These are phyloP conservation scores for Myotis yumanensis DNA, from an alignment of 2,113 vertebrate species.

Conservation along the genomic window DNA sequence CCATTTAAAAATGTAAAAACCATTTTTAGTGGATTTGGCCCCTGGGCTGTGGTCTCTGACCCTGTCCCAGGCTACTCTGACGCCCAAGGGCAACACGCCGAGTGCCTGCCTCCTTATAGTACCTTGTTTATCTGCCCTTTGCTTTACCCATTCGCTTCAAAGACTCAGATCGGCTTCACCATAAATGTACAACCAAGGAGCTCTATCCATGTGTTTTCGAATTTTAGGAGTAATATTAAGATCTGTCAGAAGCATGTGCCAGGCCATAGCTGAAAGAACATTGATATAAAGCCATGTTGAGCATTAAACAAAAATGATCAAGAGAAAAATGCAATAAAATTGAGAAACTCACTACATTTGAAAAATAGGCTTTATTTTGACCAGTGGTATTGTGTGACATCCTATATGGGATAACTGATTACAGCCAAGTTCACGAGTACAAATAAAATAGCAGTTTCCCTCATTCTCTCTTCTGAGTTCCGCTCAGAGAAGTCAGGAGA, in stretches of 20 bases:
- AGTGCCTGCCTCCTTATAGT: too few relatives aligned
- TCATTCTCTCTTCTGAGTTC: slow-evolving; percentile 51
- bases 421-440: slow-evolving; percentile 82
- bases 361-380: slow-evolving; percentile 90
- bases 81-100: neutral
- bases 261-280: neutral
- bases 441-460: slow-evolving; percentile 75
- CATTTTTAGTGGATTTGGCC: neutral
- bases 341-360: slow-evolving; percentile 79
- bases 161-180: neutral
- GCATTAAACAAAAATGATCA: neutral
- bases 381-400: slow-evolving; percentile 85
- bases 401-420: slow-evolving; percentile 82
- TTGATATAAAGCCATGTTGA: neutral
- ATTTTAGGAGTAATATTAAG: neutral
- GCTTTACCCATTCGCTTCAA: neutral
- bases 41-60: neutral
- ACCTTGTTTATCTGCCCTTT: neutral
- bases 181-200: neutral
- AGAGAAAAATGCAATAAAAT: neutral
- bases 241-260: neutral
- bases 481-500: slow-evolving; percentile 58
- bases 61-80: neutral
- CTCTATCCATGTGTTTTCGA: neutral
- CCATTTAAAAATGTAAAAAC: slow-evolving; percentile 27